Evolutionary conservation across 2,888 invertebrate species (phyloP).

Genomic region (Lycaena phlaeas): DNA sequence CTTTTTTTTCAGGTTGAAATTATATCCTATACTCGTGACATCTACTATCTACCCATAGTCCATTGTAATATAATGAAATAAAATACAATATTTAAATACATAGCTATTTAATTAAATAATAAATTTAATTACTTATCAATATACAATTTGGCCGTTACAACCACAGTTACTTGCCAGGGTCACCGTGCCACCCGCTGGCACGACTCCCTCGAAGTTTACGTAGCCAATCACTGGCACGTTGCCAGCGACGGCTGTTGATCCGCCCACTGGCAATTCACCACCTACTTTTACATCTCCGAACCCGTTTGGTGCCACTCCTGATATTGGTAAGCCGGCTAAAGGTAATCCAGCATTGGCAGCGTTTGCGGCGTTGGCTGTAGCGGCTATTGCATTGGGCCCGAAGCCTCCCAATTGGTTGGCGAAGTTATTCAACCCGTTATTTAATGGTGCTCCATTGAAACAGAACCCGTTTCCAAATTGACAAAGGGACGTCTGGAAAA

Average conservation of each 20-base stretch:
- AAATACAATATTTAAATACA: constrained; percentile 2
- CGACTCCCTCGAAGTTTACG: constrained; percentile 50
- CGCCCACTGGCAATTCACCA: constrained; percentile 47
- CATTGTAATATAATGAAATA: too few relatives aligned
- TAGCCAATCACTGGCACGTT: constrained; percentile 57
- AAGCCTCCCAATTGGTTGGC: constrained; percentile 12
- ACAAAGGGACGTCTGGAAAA: constrained; percentile 21
- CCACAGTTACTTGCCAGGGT: constrained; percentile 41
- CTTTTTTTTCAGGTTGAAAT: too few relatives aligned
- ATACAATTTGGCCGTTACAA: constrained; percentile 25
- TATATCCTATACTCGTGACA: too few relatives aligned
- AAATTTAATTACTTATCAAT: constrained; percentile 15
- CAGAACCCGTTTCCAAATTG: neutral
- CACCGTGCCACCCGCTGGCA: constrained; percentile 51
- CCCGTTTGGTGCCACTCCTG: constrained; percentile 24
- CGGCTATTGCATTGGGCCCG: constrained; percentile 12
- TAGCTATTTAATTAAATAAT: constrained; percentile 19
- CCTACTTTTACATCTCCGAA: constrained; percentile 40
- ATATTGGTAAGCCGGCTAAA: constrained; percentile 19
- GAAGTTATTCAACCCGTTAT: constrained; percentile 2
- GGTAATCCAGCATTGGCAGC: constrained; percentile 17
- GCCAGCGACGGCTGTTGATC: constrained; percentile 41
- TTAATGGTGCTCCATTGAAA: neutral
- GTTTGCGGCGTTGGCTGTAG: constrained; percentile 17
- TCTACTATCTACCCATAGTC: too few relatives aligned